Evolutionary conservation across 2,797 vertebrate genomes (phyloP).

Genomic region (Tympanoctomys barrerae): DNA sequence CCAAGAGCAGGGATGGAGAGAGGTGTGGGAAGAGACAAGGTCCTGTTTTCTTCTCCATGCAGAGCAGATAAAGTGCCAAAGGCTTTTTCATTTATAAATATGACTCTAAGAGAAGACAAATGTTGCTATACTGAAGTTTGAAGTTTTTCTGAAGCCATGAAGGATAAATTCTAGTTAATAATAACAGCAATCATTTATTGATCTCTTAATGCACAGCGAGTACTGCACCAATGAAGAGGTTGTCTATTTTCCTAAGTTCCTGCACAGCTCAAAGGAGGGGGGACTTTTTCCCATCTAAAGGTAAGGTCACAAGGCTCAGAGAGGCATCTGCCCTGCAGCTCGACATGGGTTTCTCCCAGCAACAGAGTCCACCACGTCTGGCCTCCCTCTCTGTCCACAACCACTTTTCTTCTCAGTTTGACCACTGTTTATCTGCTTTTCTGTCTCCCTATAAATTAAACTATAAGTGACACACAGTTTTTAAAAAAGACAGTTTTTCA

Average conservation of each 20-base stretch:
- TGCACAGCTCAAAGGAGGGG: background rate
- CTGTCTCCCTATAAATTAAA: background rate
- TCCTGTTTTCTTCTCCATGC: constrained; percentile 20
- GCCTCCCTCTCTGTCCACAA: rapidly evolving
- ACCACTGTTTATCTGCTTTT: background rate
- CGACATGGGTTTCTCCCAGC: background rate
- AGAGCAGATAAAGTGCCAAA: background rate
- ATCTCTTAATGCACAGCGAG: background rate
- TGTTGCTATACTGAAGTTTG: background rate
- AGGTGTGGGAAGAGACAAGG: background rate
- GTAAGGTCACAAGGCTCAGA: background rate
- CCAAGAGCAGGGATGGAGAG: background rate
- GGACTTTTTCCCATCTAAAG: background rate
- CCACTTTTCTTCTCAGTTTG: background rate
- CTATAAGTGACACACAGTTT: background rate
- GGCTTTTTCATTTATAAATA: constrained; percentile 40
- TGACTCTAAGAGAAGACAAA: background rate
- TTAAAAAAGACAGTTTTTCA: background rate
- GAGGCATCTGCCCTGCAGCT: background rate
- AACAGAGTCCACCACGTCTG: background rate
- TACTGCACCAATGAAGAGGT: background rate
- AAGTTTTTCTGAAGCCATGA: background rate
- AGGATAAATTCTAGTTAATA: constrained; percentile 12
- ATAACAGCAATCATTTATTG: background rate
- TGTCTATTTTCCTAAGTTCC: background rate